Conservation (phyloP, 2,888 invertebrate species). For the Lobophora halterata region DNA sequence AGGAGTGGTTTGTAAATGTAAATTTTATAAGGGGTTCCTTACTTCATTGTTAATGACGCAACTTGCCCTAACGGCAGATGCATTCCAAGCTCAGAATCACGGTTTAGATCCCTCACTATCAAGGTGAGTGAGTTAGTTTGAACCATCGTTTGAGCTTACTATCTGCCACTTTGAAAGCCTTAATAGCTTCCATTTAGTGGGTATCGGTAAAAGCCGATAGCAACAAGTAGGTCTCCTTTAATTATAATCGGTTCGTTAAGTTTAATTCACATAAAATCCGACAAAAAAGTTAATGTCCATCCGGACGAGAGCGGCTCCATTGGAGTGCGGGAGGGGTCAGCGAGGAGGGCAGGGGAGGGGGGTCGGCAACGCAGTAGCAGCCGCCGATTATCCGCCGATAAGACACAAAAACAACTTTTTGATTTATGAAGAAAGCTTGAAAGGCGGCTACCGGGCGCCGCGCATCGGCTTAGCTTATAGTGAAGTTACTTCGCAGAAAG, state of each 20-base stretch:
- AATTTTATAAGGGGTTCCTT: no score
- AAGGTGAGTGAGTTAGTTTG: conserved; percentile 7
- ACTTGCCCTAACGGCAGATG: conserved; percentile 21
- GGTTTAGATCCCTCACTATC: conserved; percentile 6
- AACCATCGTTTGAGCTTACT: conserved; percentile 35
- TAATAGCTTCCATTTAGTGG: conserved; percentile 57
- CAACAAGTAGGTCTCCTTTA: conserved; percentile 37
- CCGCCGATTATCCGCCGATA: conserved; percentile 76
- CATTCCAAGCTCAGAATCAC: conserved; percentile 26
- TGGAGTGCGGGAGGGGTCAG: conserved; percentile 26
- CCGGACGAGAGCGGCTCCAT: conserved; percentile 40
- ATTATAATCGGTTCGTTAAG: conserved; percentile 57
- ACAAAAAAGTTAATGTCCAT: conserved; percentile 64
- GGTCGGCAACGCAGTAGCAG: conserved; percentile 62
- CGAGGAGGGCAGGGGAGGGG: conserved; percentile 33
- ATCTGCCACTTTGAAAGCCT: conserved; percentile 55
- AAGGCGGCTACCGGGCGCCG: conserved; percentile 74
- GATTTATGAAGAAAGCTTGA: conserved; percentile 76
- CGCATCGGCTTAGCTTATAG: conserved; percentile 40
- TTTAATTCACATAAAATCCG: conserved; percentile 60
- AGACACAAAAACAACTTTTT: conserved; percentile 77
- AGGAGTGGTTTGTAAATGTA: no score
- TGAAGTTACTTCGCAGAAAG: conserved; percentile 38
- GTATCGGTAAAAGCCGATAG: conserved; percentile 44
- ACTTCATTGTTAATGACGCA: neutral